Evolutionary conservation across 2,888 invertebrate species (phyloP).

Genomic region (Drosophila ezoana): DNA sequence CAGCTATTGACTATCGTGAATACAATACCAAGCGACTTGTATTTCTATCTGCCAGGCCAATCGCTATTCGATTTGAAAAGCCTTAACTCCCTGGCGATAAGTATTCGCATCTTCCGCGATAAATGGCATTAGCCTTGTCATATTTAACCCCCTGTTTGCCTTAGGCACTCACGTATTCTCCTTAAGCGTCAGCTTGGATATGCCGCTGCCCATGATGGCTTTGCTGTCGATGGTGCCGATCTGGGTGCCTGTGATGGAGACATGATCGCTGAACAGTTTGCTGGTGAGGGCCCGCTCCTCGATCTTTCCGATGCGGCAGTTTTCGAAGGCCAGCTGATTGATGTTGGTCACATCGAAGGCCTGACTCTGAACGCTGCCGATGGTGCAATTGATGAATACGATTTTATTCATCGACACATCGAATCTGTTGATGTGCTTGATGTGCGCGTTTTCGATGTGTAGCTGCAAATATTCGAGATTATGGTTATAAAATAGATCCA

Average conservation of each 20-base stretch:
- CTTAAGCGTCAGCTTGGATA: slow-evolving; percentile 77
- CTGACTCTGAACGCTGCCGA: slow-evolving; percentile 74
- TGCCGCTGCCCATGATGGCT: slow-evolving; percentile 84
- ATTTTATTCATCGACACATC: slow-evolving; percentile 82
- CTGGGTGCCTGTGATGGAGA: slow-evolving; percentile 80
- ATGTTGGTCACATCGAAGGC: slow-evolving; percentile 84
- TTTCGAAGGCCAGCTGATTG: slow-evolving; percentile 80
- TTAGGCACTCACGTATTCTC: slow-evolving; percentile 79
- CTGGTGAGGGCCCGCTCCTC: slow-evolving; percentile 82
- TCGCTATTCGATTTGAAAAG: no score
- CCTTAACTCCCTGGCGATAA: no score
- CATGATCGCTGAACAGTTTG: slow-evolving; percentile 80
- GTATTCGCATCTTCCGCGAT: no score
- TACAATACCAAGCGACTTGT: no score
- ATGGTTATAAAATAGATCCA: no score
- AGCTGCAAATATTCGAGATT: slow-evolving; percentile 59
- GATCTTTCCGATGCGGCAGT: slow-evolving; percentile 81
- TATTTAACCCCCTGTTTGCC: no score
- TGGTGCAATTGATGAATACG: slow-evolving; percentile 78
- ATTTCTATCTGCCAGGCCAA: no score
- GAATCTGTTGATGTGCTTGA: slow-evolving; percentile 79
- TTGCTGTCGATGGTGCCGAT: slow-evolving; percentile 83
- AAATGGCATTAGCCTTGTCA: no score
- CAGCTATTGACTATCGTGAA: no score
- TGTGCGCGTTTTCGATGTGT: slow-evolving; percentile 53